A percentile compares a stretch with the other conserved stretches of the same genome.
Evolutionary conservation across 2,113 vertebrate genomes (phyloP).

Genomic region (Rhynchopsitta pachyrhyncha): DNA sequence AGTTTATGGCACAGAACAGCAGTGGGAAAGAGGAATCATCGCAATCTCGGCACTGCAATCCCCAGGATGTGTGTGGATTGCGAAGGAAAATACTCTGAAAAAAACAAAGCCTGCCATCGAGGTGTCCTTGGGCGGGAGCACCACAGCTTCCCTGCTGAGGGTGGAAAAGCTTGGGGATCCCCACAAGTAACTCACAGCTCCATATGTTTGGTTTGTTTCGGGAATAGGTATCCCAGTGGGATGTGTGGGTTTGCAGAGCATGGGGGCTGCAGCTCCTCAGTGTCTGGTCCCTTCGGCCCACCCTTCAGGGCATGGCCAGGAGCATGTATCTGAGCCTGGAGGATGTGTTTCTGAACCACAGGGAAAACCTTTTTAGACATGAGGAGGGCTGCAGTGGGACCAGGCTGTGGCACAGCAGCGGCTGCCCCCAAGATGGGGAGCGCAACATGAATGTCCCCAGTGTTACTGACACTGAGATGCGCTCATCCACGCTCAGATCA

Average conservation of each 20-base stretch:
- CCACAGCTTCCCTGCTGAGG: not conserved
- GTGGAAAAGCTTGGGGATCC: not conserved
- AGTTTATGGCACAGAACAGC: constrained; percentile 12
- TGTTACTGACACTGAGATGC: not conserved
- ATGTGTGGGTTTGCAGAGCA: rapidly evolving
- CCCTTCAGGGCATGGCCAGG: not conserved
- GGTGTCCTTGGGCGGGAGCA: not conserved
- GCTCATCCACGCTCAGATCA: not conserved
- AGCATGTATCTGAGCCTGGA: not conserved
- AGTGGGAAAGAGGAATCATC: constrained; percentile 2
- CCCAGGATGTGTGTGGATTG: not conserved
- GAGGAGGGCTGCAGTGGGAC: not conserved
- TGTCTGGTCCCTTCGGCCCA: not conserved
- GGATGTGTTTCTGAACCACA: not conserved
- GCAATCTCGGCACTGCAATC: not conserved
- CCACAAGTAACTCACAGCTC: not conserved
- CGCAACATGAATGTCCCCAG: not conserved
- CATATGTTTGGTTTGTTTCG: not conserved
- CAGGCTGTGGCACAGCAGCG: not conserved
- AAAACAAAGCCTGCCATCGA: not conserved
- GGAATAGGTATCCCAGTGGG: not conserved
- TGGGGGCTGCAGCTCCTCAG: not conserved
- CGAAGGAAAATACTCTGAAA: not conserved
- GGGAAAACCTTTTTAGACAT: not conserved
- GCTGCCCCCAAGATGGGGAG: not conserved